A percentile compares a stretch with the other conserved stretches of the same genome.
phyloP scores from a whole-genome alignment of 2,797 vertebrate species.

The Oreortyx pictus region DNA sequence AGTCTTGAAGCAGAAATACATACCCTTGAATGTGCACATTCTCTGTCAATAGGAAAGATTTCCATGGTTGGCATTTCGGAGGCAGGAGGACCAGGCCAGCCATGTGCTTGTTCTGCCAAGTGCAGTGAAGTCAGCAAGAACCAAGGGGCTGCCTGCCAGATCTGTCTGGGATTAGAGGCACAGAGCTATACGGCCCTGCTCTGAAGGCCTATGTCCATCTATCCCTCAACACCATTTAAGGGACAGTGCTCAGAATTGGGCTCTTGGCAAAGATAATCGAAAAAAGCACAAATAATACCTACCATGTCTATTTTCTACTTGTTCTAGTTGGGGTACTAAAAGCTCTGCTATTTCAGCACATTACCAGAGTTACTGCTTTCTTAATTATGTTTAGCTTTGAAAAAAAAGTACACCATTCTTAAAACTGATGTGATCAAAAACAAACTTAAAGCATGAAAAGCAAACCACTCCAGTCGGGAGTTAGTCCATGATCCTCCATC shows the following conservation, averaged over 20 bases:
- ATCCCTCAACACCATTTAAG: neutral
- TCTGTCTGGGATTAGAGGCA: neutral
- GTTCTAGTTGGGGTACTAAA: neutral
- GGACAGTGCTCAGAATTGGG: neutral
- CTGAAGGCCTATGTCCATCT: neutral
- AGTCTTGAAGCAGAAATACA: neutral
- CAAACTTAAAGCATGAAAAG: neutral
- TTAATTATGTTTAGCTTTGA: neutral
- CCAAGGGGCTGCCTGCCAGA: neutral
- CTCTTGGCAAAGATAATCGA: neutral
- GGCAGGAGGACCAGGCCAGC: neutral
- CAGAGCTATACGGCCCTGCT: neutral
- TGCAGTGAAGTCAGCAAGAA: neutral
- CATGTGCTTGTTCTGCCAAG: neutral
- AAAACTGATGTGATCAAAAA: neutral
- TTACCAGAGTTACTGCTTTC: neutral
- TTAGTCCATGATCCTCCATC: conserved; percentile 32
- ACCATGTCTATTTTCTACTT: neutral
- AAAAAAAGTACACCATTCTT: neutral
- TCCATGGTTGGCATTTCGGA: neutral
- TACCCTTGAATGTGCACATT: neutral
- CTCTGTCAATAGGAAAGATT: neutral
- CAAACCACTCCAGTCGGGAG: neutral
- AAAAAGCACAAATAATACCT: neutral
- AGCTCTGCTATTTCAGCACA: neutral